Base-by-base conservation (phyloP, 2,113 vertebrate genomes). In the Stegastes partitus region DNA sequence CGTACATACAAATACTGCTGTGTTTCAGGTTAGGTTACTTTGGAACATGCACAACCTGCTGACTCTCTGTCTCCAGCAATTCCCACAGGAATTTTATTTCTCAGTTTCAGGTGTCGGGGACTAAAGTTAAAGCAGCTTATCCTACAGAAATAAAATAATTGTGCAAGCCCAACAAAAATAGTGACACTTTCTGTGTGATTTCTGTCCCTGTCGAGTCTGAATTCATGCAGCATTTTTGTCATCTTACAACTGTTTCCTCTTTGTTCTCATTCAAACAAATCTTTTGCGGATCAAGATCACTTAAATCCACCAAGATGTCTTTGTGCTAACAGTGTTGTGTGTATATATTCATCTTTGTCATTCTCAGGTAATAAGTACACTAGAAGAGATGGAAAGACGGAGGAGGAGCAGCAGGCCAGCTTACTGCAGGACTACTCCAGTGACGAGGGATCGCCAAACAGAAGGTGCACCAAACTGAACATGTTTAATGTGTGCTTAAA, bases 341-440 rank as follows among this genome's bases (percentile, higher is more conserved):
- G 26, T 59, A 5, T 51, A 42, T 22, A 15, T 54, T 73, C 10
- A 11, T 69, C 11, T 74, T 50, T 83, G 16, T 68, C n/a, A 56
- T 76, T 91, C 21, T 42, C 81, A 94, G 90, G 89, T 44, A 80
- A 92, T 12, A 94, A 94, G 62, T 96, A 95, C 37, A 93, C 90
- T 4, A 91, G 95, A 39, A 83, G 94, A 70, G 94, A 95, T 25
- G 92, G 93, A 72, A 93, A 95, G 22, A 85, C 83, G 1, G 94
- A 96, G 57, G 94, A 96, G 57, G 94, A 96, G 72, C 96, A 97
- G 47, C 93, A 93, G 79, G 94, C 94, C 77, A 90, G 95, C 73
- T 94, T 97, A 66, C 95, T 98, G n/a, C 96, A 96, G 47, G 95
- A 96, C 74, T 87, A 95, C 86, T 96, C 95, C 87, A 96, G 93